phyloP scores from a whole-genome alignment of 2,797 vertebrate genomes.

The Argyrosomus regius region DNA sequence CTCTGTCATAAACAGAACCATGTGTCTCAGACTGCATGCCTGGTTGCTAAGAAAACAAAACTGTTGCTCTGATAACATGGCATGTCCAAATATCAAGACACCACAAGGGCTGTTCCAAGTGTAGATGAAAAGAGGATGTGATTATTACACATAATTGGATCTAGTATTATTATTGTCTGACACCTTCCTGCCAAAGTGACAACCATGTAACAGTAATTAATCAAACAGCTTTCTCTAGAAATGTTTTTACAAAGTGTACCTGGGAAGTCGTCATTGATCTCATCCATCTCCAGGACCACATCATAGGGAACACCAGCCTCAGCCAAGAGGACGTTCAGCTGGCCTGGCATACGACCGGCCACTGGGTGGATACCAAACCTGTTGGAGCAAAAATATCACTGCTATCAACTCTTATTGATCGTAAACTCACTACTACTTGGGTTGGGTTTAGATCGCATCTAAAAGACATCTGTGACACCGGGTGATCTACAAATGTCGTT shows the following conservation, averaged over 20 bases:
- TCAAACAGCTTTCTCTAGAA: background rate
- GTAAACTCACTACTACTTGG: background rate
- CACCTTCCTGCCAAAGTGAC: slow-evolving; percentile 34
- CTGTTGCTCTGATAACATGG: slow-evolving; percentile 70
- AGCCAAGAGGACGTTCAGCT: slow-evolving; percentile 88
- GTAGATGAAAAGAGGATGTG: slow-evolving; percentile 43
- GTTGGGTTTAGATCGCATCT: too few species aligned
- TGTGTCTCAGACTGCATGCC: slow-evolving; percentile 64
- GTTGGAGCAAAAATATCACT: slow-evolving; percentile 14
- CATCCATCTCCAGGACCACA: slow-evolving; percentile 90
- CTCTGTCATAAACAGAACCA: slow-evolving; percentile 78
- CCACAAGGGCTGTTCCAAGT: slow-evolving; percentile 57
- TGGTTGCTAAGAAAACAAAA: slow-evolving; percentile 76
- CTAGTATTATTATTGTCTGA: slow-evolving; percentile 13
- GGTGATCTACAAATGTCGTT: too few species aligned
- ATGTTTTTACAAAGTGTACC: slow-evolving; percentile 66
- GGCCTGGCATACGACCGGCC: slow-evolving; percentile 89
- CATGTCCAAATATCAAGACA: slow-evolving; percentile 68
- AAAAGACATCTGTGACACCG: too few species aligned
- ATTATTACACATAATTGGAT: slow-evolving; percentile 49
- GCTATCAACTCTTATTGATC: background rate
- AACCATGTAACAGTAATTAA: slow-evolving; percentile 6
- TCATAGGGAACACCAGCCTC: slow-evolving; percentile 89
- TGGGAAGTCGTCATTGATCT: slow-evolving; percentile 89
- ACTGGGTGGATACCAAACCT: slow-evolving; percentile 90